Conservation (phyloP, 2,113 vertebrate genomes). For the Phaethornis superciliosus region DNA sequence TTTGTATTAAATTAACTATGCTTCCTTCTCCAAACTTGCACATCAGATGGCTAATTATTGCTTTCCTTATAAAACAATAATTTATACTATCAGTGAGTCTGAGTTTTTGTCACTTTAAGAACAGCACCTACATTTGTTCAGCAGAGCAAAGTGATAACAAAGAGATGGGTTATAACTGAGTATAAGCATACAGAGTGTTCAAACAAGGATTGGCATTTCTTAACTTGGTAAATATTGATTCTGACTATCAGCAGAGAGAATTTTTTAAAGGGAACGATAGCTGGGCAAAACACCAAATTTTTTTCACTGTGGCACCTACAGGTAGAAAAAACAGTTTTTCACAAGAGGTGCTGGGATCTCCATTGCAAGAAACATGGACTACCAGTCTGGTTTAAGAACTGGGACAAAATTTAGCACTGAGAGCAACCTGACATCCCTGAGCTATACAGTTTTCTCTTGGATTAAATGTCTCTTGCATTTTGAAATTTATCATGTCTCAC, state of each 20-base stretch:
- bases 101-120: neutral
- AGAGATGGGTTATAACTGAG: slow-evolving; percentile 1
- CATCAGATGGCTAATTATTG: neutral
- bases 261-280: neutral
- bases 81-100: neutral
- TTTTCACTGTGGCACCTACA: neutral
- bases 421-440: neutral
- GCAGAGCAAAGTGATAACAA: slow-evolving; percentile 12
- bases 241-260: slow-evolving; percentile 15
- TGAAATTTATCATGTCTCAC: neutral
- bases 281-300: neutral
- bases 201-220: slow-evolving; percentile 30
- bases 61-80: neutral
- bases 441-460: neutral
- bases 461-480: neutral
- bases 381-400: neutral
- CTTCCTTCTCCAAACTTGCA: neutral
- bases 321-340: neutral
- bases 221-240: slow-evolving; percentile 52
- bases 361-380: neutral
- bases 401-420: neutral
- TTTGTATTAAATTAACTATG: neutral
- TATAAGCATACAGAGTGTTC: neutral
- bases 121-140: neutral
- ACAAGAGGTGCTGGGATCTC: neutral